A percentile compares a stretch with the other conserved stretches of the same genome.
These are phyloP conservation scores for Elanoides forficatus DNA, from an alignment of 2,113 vertebrate species.

Conservation along the genomic window DNA sequence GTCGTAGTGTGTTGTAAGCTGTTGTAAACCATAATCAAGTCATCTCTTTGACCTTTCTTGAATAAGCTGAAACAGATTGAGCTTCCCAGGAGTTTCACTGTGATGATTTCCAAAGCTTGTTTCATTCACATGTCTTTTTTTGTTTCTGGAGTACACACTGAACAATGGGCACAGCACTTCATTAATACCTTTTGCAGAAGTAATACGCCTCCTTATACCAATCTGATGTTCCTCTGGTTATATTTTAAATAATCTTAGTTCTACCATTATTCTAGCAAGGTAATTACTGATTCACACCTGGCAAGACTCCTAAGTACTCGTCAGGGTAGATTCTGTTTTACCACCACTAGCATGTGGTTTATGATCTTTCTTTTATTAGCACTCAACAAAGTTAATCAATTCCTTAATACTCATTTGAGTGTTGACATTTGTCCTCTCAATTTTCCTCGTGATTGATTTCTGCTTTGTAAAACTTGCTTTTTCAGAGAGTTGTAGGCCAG, in stretches of 20 bases:
- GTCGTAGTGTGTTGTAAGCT: background rate
- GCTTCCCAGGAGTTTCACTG: background rate
- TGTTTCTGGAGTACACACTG: background rate
- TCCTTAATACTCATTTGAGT: background rate
- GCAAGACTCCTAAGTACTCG: background rate
- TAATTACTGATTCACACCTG: background rate
- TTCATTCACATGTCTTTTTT: background rate
- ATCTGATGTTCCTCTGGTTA: background rate
- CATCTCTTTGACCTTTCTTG: background rate
- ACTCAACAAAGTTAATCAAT: background rate
- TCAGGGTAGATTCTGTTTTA: background rate
- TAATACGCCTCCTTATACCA: background rate
- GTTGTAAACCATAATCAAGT: background rate
- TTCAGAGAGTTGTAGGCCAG: background rate
- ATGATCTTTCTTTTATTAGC: background rate
- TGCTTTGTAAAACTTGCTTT: background rate
- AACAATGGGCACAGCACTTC: background rate
- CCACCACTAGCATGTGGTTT: background rate
- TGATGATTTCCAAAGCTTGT: background rate
- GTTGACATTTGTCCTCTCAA: background rate
- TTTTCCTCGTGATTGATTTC: background rate
- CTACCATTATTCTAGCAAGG: background rate
- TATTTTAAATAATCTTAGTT: background rate
- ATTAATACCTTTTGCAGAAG: background rate
- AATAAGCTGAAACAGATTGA: background rate